Evolutionary conservation across 1,140 invertebrate genomes (phyloP).

Genomic region (Vanessa tameamea): DNA sequence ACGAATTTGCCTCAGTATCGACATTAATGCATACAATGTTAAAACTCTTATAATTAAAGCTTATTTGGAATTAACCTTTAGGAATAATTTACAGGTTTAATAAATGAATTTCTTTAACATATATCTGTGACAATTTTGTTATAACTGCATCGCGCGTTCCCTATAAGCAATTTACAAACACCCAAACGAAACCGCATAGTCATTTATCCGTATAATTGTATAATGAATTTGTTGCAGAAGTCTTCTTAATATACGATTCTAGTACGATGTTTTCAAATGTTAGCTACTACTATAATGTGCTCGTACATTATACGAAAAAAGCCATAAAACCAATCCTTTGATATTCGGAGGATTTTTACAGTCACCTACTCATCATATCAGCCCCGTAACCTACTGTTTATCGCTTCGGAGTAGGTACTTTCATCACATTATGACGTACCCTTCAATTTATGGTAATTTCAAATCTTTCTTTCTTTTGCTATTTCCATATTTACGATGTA

Average conservation of each 20-base stretch:
- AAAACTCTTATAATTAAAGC: too few relatives aligned
- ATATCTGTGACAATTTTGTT: too few relatives aligned
- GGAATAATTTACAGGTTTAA: too few relatives aligned
- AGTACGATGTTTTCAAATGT: neutral
- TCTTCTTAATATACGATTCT: neutral
- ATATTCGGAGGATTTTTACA: conserved; percentile 60
- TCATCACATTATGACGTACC: conserved; percentile 47
- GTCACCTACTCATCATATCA: conserved; percentile 47
- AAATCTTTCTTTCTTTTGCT: conserved; percentile 26
- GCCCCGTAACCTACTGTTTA: conserved; percentile 47
- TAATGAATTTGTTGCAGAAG: neutral
- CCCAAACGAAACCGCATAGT: too few relatives aligned
- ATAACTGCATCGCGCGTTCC: too few relatives aligned
- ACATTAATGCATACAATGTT: too few relatives aligned
- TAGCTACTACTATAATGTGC: conserved; percentile 16
- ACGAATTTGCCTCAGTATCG: too few relatives aligned
- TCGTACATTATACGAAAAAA: conserved; percentile 55
- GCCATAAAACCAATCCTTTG: conserved; percentile 66
- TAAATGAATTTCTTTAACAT: too few relatives aligned
- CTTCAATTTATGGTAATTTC: conserved; percentile 54
- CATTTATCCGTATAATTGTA: too few relatives aligned
- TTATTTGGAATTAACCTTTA: too few relatives aligned
- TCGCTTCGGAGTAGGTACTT: conserved; percentile 52
- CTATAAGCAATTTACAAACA: too few relatives aligned
- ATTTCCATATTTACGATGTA: conserved; percentile 32